These are phyloP conservation scores for Graptemys geographica DNA, from an alignment of 2,797 vertebrate species.

Conservation along the genomic window DNA sequence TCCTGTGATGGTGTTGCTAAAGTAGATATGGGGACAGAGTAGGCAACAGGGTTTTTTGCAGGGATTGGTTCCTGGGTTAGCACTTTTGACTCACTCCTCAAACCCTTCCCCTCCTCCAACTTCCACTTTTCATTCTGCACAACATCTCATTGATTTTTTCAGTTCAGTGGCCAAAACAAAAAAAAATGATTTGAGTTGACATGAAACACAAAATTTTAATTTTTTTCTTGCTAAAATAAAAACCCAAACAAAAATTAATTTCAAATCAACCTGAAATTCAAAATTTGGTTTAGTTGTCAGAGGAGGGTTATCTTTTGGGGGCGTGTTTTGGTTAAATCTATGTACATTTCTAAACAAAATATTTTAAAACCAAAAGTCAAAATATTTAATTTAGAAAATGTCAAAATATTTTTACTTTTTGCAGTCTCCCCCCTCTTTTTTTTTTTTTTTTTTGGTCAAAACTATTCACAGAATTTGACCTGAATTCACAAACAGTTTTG, in stretches of 20 bases:
- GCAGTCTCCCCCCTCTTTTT: too few species aligned
- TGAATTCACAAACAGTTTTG: neutral
- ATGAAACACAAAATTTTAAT: too few species aligned
- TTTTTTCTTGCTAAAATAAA: neutral
- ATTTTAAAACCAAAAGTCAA: neutral
- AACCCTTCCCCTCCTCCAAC: neutral
- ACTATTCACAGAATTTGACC: neutral
- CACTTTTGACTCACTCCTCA: neutral
- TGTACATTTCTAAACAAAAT: neutral
- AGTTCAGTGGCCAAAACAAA: neutral
- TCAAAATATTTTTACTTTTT: too few species aligned
- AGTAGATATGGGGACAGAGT: too few species aligned
- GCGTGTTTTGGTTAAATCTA: neutral
- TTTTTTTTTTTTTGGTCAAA: neutral
- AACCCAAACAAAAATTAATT: neutral
- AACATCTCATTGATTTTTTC: neutral
- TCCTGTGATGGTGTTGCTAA: too few species aligned
- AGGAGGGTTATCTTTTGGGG: neutral
- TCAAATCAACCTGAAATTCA: neutral
- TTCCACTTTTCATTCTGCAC: neutral
- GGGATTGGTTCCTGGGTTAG: too few species aligned
- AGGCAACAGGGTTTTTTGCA: too few species aligned
- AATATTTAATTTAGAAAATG: too few species aligned
- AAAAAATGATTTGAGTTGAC: neutral
- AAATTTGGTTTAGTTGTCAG: neutral